Evolutionary conservation across 1,140 invertebrate species (phyloP).

Genomic region (Muscidifurax raptorellus): DNA sequence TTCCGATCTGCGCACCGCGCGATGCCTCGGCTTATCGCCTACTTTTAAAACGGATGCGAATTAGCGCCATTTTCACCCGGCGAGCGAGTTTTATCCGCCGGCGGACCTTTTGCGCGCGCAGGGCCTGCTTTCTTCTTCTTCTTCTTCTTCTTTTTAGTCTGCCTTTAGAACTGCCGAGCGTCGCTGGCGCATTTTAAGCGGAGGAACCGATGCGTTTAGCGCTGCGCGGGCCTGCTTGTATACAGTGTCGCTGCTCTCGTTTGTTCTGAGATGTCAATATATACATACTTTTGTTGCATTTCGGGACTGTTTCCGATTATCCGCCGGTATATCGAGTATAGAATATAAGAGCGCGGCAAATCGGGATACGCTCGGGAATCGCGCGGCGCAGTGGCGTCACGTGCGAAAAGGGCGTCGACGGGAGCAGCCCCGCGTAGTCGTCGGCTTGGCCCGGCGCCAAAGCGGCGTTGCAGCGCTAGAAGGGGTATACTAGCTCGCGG

Average conservation of each 20-base stretch:
- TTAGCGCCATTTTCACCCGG: constrained; percentile 56
- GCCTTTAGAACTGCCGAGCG: too few relatives aligned
- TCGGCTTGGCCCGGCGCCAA: constrained; percentile 61
- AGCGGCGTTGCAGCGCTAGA: constrained; percentile 44
- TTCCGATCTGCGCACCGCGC: constrained; percentile 58
- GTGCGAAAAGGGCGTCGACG: constrained; percentile 42
- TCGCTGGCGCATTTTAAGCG: constrained; percentile 17
- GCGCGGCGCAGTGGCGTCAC: constrained; percentile 29
- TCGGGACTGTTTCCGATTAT: too few relatives aligned
- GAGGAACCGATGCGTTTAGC: not conserved
- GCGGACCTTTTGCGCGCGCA: not conserved
- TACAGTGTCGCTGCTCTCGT: too few relatives aligned
- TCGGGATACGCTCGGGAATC: constrained; percentile 41
- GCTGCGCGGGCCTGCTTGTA: not conserved
- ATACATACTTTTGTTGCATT: too few relatives aligned
- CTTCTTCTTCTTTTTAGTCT: not conserved
- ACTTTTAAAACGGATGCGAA: constrained; percentile 61
- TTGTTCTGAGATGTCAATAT: too few relatives aligned
- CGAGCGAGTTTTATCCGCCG: not conserved
- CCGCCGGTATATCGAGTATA: too few relatives aligned
- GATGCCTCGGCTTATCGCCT: constrained; percentile 53
- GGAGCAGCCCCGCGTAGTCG: constrained; percentile 55
- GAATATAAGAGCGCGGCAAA: constrained; percentile 20
- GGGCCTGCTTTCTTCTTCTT: not conserved
- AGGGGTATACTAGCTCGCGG: not conserved